Evolutionary conservation across 2,797 vertebrate species (phyloP).

Genomic region (Helicolenus hilgendorfi): DNA sequence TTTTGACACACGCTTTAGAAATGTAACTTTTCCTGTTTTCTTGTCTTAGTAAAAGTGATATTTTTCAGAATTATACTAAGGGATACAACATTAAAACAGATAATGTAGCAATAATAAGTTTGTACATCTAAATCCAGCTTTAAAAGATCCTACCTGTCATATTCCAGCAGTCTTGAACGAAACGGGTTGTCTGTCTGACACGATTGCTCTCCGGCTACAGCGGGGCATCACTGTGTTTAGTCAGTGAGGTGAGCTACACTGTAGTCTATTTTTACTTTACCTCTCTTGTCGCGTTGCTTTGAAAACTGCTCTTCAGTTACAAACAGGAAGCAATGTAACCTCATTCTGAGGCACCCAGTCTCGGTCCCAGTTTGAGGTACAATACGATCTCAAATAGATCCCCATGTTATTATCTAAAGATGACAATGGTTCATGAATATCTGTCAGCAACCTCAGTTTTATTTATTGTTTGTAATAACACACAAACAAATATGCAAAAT

Average conservation of each 20-base stretch:
- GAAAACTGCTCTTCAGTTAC: slow-evolving; percentile 86
- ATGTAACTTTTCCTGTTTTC: neutral
- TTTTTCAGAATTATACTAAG: neutral
- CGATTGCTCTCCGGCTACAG: slow-evolving; percentile 19
- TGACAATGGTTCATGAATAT: neutral
- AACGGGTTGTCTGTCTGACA: slow-evolving; percentile 6
- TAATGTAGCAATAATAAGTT: neutral
- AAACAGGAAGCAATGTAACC: slow-evolving; percentile 90
- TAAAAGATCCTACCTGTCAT: slow-evolving; percentile 43
- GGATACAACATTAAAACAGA: neutral
- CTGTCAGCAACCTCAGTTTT: neutral
- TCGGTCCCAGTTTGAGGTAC: neutral
- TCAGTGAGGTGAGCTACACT: slow-evolving; percentile 44
- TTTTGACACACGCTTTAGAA: neutral
- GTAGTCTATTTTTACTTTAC: slow-evolving; percentile 85
- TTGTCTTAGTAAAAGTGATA: neutral
- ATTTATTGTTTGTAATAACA: neutral
- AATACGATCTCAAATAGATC: neutral
- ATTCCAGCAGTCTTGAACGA: slow-evolving; percentile 35
- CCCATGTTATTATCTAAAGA: neutral
- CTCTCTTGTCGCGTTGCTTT: slow-evolving; percentile 39
- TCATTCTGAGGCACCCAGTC: slow-evolving; percentile 73
- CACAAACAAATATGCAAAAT: neutral
- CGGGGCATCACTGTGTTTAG: slow-evolving; percentile 47
- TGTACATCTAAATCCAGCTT: neutral